Base-by-base conservation (phyloP, 2,113 vertebrate genomes). In the Notarius quadriscutis region DNA sequence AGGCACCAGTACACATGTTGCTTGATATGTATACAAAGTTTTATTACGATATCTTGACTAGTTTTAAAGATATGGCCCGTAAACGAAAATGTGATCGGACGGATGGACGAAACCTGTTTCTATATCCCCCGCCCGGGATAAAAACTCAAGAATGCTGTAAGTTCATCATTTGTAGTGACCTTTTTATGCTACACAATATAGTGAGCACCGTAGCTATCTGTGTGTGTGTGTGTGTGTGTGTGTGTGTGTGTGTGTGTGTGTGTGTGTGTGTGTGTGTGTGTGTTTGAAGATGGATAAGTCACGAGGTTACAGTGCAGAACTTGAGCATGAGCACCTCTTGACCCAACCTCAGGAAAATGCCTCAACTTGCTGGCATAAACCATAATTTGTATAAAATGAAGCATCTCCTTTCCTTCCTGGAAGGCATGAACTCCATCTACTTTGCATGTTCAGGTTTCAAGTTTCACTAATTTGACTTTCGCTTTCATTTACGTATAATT, bases 401-500 rank as follows among this genome's bases (percentile, higher is more conserved):
- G 12, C 75, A 78, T 55, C 75, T 55, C 6, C 50, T 78, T 78
- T 53, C 41, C 50, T 55, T 55, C 14, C 51, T 55, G 2, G 11
- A 79, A 57, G 77, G 7, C 77, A 57, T 17, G 14, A 79, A n/a
- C 25, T 27, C 50, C 53, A 79, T 57, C 77, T 79, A 8, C 30
- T 79, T 79, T 79, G 77, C 77, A 60, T 81, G 30, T 81, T 41
- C 79, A 57, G 17, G 27, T 34, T 60, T 60, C 17, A 41, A 20
- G 27, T 30, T 79, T 57, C 6, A 27, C 55, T 81, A 58, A 58
- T 58, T 20, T 57, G 17, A 60, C 57, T 60, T 81, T 81, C n/a
- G 30, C n/a, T 58, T 80, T 80, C 7, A 62, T 20, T 81, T 81
- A 60, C 48, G 58, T 62, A 41, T 41, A 81, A 81, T 81, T 81